Base-by-base conservation (phyloP, 1,140 invertebrate genomes). In the Drosophila oshimai region DNA sequence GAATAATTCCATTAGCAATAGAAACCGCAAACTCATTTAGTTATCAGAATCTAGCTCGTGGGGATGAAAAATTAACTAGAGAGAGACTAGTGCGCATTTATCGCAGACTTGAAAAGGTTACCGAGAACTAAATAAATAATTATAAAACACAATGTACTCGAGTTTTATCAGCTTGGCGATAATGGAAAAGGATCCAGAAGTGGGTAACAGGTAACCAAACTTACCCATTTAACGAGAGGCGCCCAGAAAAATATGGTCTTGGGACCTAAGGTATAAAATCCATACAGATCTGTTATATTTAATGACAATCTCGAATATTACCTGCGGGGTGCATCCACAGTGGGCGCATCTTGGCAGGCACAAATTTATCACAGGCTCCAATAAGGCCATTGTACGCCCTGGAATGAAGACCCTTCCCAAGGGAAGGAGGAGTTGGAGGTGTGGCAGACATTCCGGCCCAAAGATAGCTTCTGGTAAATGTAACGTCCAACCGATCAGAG, bases 271-370 rank as follows among this genome's bases (percentile, higher is more conserved):
- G 9, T 0, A 3, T 6, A 1, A 12, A 7, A 26, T 36, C 3
- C 1, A 1, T 34, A 6, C 33, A 6, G 26, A 15, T 6, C 0
- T 2, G 0, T 5, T 2, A 13, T 15, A 4, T 6, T 5, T 2
- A 1, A 0, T 4, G 7, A 0, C 3, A 18, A 26, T 2, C 12
- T 0, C 0, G n/a, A 1, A 6, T 12, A 20, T 42, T 9, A 71
- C 68, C 68, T 31, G 68, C 68, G 12, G 67, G 68, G 37, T 71
- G 68, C 68, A 71, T 71, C 68, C 68, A 71, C 0, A 71, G 9
- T 1, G 68, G 68, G 6, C 68, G 37, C 45, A 71, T 26, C 17
- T 71, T 71, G 12, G 44, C 29, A 3, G 68, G 68, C n/a, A 71
- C 68, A 22, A 37, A 58, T 26, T 71, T 71, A 6, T 71, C 68